Percentiles rank a stretch among this genome's conserved stretches.
These are phyloP conservation scores for Drosophila aff. DNA, from an alignment of 1,140 invertebrate species.

Conservation along the genomic window DNA sequence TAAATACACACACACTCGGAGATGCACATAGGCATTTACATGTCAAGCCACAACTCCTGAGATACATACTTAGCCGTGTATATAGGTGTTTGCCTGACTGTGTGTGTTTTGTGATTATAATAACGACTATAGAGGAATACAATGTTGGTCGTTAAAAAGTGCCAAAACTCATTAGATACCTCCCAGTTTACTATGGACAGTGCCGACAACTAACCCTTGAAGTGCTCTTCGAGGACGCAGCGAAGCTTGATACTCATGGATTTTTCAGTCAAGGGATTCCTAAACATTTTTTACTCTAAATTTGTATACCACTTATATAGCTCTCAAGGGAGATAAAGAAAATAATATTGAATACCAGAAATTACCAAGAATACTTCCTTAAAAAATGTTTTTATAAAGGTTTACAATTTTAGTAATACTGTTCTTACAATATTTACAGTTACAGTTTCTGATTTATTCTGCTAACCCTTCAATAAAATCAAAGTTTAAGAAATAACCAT, in stretches of 20 bases:
- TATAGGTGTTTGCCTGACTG: slow-evolving; percentile 20
- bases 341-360: fast-evolving
- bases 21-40: slow-evolving; percentile 24
- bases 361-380: not conserved
- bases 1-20: not conserved
- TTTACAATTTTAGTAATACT: too few species aligned
- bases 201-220: slow-evolving; percentile 26
- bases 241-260: not conserved
- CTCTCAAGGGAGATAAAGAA: not conserved
- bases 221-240: slow-evolving; percentile 3
- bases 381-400: too few species aligned
- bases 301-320: not conserved
- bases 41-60: slow-evolving; percentile 17
- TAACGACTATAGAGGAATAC: slow-evolving; percentile 50
- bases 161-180: slow-evolving; percentile 55
- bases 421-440: too few species aligned
- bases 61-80: slow-evolving; percentile 10
- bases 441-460: too few species aligned
- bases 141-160: slow-evolving; percentile 51
- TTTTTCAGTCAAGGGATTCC: slow-evolving; percentile 10
- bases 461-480: too few species aligned
- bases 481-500: too few species aligned
- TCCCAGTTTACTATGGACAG: slow-evolving; percentile 33
- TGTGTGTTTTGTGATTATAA: slow-evolving; percentile 57
- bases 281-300: not conserved